phyloP scores from a whole-genome alignment of 2,888 invertebrate species.

The Trimorus sp. region DNA sequence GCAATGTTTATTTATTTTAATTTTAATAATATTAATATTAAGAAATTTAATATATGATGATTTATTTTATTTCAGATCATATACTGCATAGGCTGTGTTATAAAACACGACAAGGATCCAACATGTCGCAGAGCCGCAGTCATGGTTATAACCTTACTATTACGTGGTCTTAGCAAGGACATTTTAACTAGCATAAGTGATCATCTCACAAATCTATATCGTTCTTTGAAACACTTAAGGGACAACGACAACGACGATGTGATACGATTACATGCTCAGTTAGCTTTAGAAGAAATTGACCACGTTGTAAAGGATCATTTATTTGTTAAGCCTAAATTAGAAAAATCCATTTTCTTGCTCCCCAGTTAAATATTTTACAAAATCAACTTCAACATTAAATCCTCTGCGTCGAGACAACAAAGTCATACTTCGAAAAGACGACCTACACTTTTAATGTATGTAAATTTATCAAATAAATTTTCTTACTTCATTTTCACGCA shows the following conservation, averaged over 20 bases:
- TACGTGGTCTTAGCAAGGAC: slow-evolving; percentile 89
- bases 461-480: too few relatives aligned
- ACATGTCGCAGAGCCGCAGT: slow-evolving; percentile 91
- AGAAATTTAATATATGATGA: neutral
- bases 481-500: too few relatives aligned
- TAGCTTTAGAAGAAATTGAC: slow-evolving; percentile 90
- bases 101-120: slow-evolving; percentile 87
- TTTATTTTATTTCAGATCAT: slow-evolving; percentile 84
- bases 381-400: too few relatives aligned
- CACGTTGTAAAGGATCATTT: slow-evolving; percentile 85
- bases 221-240: slow-evolving; percentile 86
- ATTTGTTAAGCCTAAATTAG: slow-evolving; percentile 83
- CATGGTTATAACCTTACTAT: slow-evolving; percentile 88
- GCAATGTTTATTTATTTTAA: neutral
- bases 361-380: slow-evolving; percentile 18
- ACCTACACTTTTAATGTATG: too few relatives aligned
- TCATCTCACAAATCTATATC: slow-evolving; percentile 87
- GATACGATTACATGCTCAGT: slow-evolving; percentile 88
- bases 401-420: too few relatives aligned
- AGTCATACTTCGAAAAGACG: too few relatives aligned
- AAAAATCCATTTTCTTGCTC: slow-evolving; percentile 83
- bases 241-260: slow-evolving; percentile 86
- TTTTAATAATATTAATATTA: neutral
- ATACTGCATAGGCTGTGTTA: slow-evolving; percentile 86
- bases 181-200: slow-evolving; percentile 86